A percentile compares a stretch with the other conserved stretches of the same genome.
These are phyloP conservation scores for Thaumatotibia leucotreta DNA, from an alignment of 1,140 invertebrate genomes.

Conservation along the genomic window DNA sequence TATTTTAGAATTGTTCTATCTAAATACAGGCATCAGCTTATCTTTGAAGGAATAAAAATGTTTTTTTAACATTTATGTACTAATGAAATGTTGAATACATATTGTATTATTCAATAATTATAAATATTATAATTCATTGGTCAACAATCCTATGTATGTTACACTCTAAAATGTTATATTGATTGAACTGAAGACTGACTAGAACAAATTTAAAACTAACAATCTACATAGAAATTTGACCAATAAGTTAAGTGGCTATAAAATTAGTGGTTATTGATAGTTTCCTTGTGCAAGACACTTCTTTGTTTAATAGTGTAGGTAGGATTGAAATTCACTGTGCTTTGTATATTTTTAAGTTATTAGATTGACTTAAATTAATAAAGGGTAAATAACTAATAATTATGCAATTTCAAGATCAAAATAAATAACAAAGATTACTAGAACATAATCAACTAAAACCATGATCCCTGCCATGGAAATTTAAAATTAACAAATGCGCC, in stretches of 20 bases:
- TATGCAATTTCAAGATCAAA: not conserved
- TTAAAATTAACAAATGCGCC: constrained; percentile 27
- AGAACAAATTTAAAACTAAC: not conserved
- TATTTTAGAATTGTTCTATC: constrained; percentile 35
- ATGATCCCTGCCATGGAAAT: constrained; percentile 27
- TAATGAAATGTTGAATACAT: constrained; percentile 10
- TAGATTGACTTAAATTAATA: not conserved
- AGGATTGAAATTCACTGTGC: constrained; percentile 16
- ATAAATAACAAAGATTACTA: constrained; percentile 45
- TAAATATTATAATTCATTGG: constrained; percentile 15
- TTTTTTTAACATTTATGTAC: constrained; percentile 22
- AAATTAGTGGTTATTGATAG: constrained; percentile 5
- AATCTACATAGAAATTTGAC: constrained; percentile 22
- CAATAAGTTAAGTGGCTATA: constrained; percentile 16
- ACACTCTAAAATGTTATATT: not conserved
- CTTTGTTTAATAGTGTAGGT: constrained; percentile 1
- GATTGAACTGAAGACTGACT: not conserved
- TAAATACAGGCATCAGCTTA: constrained; percentile 33
- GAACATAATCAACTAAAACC: constrained; percentile 52
- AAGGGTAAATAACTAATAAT: not conserved
- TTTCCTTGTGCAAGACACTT: constrained; percentile 19
- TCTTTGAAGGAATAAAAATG: constrained; percentile 28
- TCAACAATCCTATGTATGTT: constrained; percentile 19
- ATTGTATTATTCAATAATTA: constrained; percentile 15
- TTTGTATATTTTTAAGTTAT: constrained; percentile 1